phyloP scores from a whole-genome alignment of 2,797 vertebrate genomes.

The Sebastes itinus region DNA sequence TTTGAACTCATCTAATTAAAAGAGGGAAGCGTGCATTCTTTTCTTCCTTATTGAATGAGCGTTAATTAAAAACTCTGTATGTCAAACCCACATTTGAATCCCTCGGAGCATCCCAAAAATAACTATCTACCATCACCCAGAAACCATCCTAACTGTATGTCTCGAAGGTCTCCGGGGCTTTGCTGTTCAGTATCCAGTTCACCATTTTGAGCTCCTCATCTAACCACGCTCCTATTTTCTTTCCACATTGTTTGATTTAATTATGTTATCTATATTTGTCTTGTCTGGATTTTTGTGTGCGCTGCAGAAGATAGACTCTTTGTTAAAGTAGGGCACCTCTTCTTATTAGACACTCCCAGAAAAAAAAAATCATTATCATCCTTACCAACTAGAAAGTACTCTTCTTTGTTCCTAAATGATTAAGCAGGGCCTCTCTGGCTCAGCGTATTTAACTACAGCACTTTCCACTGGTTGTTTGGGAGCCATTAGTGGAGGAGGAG shows the following conservation, averaged over 20 bases:
- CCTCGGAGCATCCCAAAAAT: constrained; percentile 60
- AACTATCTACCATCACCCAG: constrained; percentile 57
- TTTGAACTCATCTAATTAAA: constrained; percentile 25
- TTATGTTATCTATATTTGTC: constrained; percentile 79
- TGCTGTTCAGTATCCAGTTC: constrained; percentile 61
- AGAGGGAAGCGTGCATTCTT: not conserved
- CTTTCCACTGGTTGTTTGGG: constrained; percentile 62
- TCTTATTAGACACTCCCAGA: constrained; percentile 71
- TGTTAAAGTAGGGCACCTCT: constrained; percentile 77
- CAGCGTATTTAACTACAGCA: constrained; percentile 54
- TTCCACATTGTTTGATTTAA: constrained; percentile 75
- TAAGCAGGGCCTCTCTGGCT: constrained; percentile 57
- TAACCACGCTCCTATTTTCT: constrained; percentile 46
- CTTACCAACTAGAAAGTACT: constrained; percentile 63
- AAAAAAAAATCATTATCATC: constrained; percentile 65
- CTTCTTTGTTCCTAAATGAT: constrained; percentile 61
- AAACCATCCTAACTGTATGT: constrained; percentile 41
- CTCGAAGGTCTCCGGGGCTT: constrained; percentile 55
- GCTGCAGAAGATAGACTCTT: constrained; percentile 64
- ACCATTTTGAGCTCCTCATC: constrained; percentile 55
- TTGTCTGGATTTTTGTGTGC: constrained; percentile 62
- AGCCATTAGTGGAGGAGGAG: constrained; percentile 57
- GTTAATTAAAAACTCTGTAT: constrained; percentile 55
- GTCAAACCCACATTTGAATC: constrained; percentile 50
- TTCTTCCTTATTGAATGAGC: not conserved